Percentiles rank a stretch among this genome's conserved stretches.
These are phyloP conservation scores for Melangyna quadrimaculata DNA, from an alignment of 2,888 invertebrate species.

Conservation along the genomic window DNA sequence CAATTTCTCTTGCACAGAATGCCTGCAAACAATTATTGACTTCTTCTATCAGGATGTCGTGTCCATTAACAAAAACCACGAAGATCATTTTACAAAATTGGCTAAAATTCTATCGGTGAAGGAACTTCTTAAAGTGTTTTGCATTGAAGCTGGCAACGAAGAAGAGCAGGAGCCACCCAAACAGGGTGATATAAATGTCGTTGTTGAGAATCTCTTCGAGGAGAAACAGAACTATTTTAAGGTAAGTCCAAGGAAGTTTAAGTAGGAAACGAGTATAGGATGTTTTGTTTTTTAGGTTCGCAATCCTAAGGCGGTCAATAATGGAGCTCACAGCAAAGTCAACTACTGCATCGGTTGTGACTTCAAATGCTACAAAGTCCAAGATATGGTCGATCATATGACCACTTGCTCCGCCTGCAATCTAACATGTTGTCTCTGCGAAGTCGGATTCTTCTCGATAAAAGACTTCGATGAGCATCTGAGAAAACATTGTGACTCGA, in stretches of 20 bases:
- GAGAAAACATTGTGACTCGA: conserved; percentile 80
- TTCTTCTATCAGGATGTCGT: conserved; percentile 79
- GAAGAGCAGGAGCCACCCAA: conserved; percentile 30
- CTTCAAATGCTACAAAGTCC: conserved; percentile 80
- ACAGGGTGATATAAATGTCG: conserved; percentile 70
- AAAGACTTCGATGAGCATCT: conserved; percentile 80
- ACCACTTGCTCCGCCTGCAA: conserved; percentile 77
- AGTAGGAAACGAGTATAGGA: background rate
- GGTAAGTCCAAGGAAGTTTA: background rate
- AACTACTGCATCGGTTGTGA: conserved; percentile 80
- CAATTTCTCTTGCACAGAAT: conserved; percentile 77
- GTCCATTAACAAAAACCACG: conserved; percentile 77
- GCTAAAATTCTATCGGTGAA: conserved; percentile 78
- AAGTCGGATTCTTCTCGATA: conserved; percentile 78
- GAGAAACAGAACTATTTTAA: conserved; percentile 76
- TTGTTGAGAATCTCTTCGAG: conserved; percentile 76
- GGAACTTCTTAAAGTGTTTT: conserved; percentile 77
- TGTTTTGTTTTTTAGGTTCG: conserved; percentile 55
- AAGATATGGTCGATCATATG: conserved; percentile 79
- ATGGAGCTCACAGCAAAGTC: conserved; percentile 77
- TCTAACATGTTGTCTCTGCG: conserved; percentile 78
- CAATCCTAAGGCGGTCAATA: conserved; percentile 71
- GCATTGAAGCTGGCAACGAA: conserved; percentile 73
- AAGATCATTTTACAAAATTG: conserved; percentile 77
- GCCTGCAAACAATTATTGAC: conserved; percentile 78